A percentile compares a stretch with the other conserved stretches of the same genome.
Conservation (phyloP, 1,140 invertebrate genomes). For the Heliconius himera region DNA sequence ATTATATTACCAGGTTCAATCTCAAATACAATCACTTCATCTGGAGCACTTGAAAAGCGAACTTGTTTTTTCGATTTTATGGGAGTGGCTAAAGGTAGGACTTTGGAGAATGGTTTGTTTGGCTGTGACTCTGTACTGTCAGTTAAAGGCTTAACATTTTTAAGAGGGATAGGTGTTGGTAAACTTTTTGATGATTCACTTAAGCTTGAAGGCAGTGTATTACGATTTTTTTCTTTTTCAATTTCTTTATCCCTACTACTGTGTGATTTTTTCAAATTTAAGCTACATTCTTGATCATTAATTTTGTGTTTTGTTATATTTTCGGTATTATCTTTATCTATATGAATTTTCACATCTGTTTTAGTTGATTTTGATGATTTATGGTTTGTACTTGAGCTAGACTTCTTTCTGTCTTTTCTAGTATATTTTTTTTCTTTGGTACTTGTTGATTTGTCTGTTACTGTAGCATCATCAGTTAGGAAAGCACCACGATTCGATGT, state of each 20-base stretch:
- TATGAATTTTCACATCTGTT: neutral
- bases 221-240: slow-evolving; percentile 14
- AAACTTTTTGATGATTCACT: neutral
- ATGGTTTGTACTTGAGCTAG: slow-evolving; percentile 28
- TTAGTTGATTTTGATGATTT: slow-evolving; percentile 17
- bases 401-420: slow-evolving; percentile 1
- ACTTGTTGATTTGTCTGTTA: slow-evolving; percentile 44
- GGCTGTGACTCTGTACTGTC: slow-evolving; percentile 43
- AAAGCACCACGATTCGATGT: slow-evolving; percentile 63
- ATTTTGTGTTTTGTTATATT: neutral
- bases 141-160: slow-evolving; percentile 51
- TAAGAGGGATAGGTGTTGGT: slow-evolving; percentile 16
- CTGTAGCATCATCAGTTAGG: slow-evolving; percentile 49
- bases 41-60: slow-evolving; percentile 51
- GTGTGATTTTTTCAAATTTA: neutral
- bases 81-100: slow-evolving; percentile 45
- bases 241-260: neutral
- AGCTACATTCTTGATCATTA: neutral
- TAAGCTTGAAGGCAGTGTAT: neutral
- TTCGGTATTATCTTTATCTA: neutral
- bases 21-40: slow-evolving; percentile 53
- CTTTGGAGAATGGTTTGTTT: slow-evolving; percentile 48
- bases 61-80: slow-evolving; percentile 56
- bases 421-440: slow-evolving; percentile 35
- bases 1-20: slow-evolving; percentile 71